Conservation (phyloP, 53 echinoderm and acorn worm species). For the Henricia sp. region DNA sequence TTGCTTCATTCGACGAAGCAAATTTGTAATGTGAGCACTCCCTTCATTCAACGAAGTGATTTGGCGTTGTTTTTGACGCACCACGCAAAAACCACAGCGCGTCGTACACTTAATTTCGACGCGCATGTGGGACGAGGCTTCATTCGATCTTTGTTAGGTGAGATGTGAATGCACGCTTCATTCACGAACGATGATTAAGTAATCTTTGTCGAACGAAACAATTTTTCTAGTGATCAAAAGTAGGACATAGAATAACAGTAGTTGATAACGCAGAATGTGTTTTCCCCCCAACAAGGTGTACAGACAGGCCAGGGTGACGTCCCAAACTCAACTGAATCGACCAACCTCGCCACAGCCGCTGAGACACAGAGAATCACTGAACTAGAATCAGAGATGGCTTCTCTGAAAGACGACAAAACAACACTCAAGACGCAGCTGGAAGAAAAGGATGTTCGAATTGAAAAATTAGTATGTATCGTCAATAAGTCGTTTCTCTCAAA, state of each 20-base stretch:
- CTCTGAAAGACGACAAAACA: slow-evolving; percentile 56
- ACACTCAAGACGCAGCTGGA: slow-evolving; percentile 55
- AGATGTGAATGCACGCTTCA: no score
- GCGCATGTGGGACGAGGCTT: not conserved
- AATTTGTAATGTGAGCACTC: not conserved
- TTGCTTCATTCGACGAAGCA: not conserved
- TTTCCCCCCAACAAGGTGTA: slow-evolving; percentile 45
- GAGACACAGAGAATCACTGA: slow-evolving; percentile 45
- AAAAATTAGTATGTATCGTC: slow-evolving; percentile 78
- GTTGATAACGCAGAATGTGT: no score
- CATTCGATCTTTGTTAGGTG: no score
- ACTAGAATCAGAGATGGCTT: slow-evolving; percentile 56
- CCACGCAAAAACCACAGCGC: not conserved
- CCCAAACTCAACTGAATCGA: slow-evolving; percentile 14
- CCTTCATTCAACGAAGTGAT: not conserved
- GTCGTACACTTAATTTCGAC: not conserved
- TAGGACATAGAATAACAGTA: no score
- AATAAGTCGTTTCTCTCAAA: not conserved
- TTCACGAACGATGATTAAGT: no score
- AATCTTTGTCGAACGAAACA: no score
- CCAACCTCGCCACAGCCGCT: slow-evolving; percentile 5
- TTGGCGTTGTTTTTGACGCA: not conserved
- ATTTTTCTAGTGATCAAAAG: not conserved
- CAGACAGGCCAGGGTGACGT: slow-evolving; percentile 78
- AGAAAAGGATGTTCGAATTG: slow-evolving; percentile 77